These are phyloP conservation scores for Glaucopsyche alexis DNA, from an alignment of 2,888 invertebrate species.

Conservation along the genomic window DNA sequence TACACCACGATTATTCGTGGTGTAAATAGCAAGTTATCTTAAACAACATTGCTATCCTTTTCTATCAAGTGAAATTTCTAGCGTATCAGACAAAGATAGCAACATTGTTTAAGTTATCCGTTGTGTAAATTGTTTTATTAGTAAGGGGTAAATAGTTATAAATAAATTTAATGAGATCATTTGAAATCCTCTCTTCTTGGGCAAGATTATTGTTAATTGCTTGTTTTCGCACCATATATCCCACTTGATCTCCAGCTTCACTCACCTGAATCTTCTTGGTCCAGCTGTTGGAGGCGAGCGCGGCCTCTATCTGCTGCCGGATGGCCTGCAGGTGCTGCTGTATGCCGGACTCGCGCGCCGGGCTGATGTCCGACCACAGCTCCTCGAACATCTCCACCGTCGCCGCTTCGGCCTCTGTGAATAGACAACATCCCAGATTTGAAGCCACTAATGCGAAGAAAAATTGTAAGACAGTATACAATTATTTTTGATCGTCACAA, in stretches of 20 bases:
- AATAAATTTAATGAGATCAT: no score
- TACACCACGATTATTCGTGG: no score
- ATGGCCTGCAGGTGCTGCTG: constrained; percentile 87
- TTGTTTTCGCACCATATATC: background rate
- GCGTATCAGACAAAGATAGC: no score
- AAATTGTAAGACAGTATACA: background rate
- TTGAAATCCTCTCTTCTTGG: no score
- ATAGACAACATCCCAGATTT: background rate
- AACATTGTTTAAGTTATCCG: no score
- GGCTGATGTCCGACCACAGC: constrained; percentile 93
- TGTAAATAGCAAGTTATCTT: no score
- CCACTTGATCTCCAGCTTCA: background rate
- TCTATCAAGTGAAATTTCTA: no score
- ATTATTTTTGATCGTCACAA: no score
- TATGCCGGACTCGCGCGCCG: constrained; percentile 92
- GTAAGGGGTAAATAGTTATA: no score
- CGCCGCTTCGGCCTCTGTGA: constrained; percentile 49
- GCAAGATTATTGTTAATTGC: no score
- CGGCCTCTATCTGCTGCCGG: constrained; percentile 83
- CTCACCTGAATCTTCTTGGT: constrained; percentile 88
- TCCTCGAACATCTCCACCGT: constrained; percentile 90
- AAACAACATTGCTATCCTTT: no score
- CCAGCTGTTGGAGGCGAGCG: constrained; percentile 92
- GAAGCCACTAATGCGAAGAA: background rate
- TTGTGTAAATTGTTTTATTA: no score